These are phyloP conservation scores for Aplysia californica DNA, from an alignment of 1,140 invertebrate species.

Conservation along the genomic window DNA sequence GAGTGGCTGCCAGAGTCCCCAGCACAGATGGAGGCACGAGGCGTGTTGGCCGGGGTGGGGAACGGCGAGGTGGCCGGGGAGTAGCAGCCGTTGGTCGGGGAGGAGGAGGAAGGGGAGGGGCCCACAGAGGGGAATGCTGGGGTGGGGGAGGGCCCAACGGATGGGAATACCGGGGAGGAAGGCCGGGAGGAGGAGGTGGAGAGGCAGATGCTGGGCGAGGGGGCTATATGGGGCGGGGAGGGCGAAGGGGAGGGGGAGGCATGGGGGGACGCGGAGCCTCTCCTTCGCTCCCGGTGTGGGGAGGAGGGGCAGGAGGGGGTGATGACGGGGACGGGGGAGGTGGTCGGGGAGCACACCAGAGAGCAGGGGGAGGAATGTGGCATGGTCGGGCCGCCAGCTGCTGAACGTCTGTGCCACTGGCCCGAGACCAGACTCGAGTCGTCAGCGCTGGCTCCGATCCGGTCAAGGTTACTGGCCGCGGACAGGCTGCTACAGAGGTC, in stretches of 20 bases:
- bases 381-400: constrained; percentile 3
- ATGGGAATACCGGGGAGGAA: constrained; percentile 10
- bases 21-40: constrained; percentile 12
- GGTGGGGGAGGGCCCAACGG: neutral
- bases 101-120: constrained; percentile 20
- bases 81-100: constrained; percentile 8
- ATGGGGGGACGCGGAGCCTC: neutral
- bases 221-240: neutral
- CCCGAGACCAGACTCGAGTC: too few species aligned
- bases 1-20: neutral
- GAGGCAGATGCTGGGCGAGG: neutral
- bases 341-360: constrained; percentile 10
- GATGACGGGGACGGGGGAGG: constrained; percentile 22
- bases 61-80: constrained; percentile 13
- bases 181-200: constrained; percentile 9
- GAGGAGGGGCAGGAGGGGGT: constrained; percentile 13
- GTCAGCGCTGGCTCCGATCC: neutral
- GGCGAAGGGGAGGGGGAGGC: constrained; percentile 11
- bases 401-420: too few species aligned
- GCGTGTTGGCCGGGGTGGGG: constrained; percentile 13
- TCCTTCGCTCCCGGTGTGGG: neutral
- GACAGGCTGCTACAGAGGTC: too few species aligned
- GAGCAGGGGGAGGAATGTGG: constrained; percentile 22
- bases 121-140: constrained; percentile 13
- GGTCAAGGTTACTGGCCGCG: neutral